Evolutionary conservation across 2,113 vertebrate species (phyloP), one percentile per base, ranked within the genome.

Genomic region (Australoheros scitulus): DNA sequence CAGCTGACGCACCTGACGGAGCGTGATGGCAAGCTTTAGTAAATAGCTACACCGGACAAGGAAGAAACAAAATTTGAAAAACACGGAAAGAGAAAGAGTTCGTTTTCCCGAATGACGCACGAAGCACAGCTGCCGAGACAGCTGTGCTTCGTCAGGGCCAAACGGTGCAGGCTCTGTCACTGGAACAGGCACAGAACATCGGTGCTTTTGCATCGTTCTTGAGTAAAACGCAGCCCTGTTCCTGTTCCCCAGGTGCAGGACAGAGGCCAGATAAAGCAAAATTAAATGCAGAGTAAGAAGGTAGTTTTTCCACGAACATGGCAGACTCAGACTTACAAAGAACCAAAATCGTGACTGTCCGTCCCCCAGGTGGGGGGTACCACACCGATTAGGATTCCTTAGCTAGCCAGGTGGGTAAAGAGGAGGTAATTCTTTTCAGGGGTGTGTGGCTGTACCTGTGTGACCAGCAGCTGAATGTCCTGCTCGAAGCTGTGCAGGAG

Each of bases 401-500:
- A 29, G 65, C 20, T 70, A 70, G 43, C 24, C 24, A 29, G 17
- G 43, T 20, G 18, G 18, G 17, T 20, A 20, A 20, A 7, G 50
- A 32, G 3, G 65, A 52, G 2, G 17, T 8, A 10, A 11, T 18
- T 74, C 15, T 52, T 57, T 1, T 29, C 3, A n/a, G 18, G 58
- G 57, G 50, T 7, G 11, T 65, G 74, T n/a, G 22, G n/a, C 26
- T 88, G 81, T 86, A 98, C 97, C 95, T 98, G 97, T 1, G 96
- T 93, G 93, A 98, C 97, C 18, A 99, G 94, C 50, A 97, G 96
- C 94, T 99, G 97, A 52, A 99, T 96, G 77, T 99, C 98, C 1
- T 97, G 97, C 60, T 99, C 97, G 6, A 99, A 99, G 84, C 96
- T 96, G 3, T 96, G 94, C 84, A 99, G 87, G 1, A 97, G 95